Conservation (phyloP, 2,888 invertebrate genomes). For the Melanostoma scalare region DNA sequence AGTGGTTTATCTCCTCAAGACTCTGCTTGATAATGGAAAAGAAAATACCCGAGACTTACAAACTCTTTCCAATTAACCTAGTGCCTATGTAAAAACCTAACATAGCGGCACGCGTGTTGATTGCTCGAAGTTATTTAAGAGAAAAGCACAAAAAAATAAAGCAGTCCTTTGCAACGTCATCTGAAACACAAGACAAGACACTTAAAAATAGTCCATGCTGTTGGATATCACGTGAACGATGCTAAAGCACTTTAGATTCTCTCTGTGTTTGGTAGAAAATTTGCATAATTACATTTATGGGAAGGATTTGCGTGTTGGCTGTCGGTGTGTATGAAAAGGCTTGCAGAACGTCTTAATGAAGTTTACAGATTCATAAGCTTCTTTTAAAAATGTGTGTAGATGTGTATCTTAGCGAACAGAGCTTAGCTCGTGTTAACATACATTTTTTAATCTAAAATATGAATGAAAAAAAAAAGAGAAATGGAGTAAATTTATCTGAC, state of each 20-base stretch:
- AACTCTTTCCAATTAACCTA: constrained; percentile 64
- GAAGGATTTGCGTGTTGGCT: constrained; percentile 19
- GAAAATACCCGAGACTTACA: constrained; percentile 27
- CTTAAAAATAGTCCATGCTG: constrained; percentile 18
- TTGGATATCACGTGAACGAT: constrained; percentile 49
- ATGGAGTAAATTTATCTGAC: no score
- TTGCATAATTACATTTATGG: constrained; percentile 60
- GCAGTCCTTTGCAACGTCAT: constrained; percentile 23
- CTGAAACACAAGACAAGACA: constrained; percentile 14
- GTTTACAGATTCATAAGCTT: constrained; percentile 59
- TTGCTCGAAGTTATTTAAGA: constrained; percentile 35
- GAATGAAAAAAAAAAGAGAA: no score
- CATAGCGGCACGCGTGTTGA: constrained; percentile 59
- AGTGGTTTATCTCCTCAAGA: constrained; percentile 62
- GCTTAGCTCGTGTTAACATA: constrained; percentile 29
- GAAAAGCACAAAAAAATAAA: constrained; percentile 1
- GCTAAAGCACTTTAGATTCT: constrained; percentile 47
- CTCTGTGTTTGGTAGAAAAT: constrained; percentile 45
- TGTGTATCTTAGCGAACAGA: constrained; percentile 11
- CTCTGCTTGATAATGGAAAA: constrained; percentile 34
- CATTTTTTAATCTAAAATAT: no score
- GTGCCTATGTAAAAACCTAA: constrained; percentile 40
- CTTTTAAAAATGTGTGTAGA: constrained; percentile 35
- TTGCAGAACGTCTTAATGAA: constrained; percentile 49
- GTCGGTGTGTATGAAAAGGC: constrained; percentile 21